phyloP scores from a whole-genome alignment of 2,888 invertebrate species.

The Gerosis bhagava region DNA sequence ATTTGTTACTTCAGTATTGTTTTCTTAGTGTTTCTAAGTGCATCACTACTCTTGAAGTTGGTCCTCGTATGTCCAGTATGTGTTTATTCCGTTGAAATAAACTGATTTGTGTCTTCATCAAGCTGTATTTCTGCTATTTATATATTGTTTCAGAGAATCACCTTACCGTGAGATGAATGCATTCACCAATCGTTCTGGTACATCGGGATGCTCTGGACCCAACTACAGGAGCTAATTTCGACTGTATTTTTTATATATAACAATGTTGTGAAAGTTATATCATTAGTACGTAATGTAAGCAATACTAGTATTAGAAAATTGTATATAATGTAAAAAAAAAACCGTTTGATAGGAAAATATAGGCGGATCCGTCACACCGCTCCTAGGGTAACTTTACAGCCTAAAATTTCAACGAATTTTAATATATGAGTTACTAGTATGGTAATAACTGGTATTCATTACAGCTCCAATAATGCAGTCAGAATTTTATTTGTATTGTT shows the following conservation, averaged over 20 bases:
- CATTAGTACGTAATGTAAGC: conserved; percentile 75
- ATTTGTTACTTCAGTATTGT: no score
- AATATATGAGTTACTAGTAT: conserved; percentile 3
- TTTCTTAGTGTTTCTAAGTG: no score
- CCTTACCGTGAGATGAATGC: conserved; percentile 69
- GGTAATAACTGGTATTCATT: conserved; percentile 11
- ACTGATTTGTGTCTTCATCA: no score
- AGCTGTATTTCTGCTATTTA: no score
- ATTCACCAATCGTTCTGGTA: conserved; percentile 68
- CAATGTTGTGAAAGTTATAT: conserved; percentile 53
- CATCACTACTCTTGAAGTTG: no score
- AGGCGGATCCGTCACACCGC: conserved; percentile 45
- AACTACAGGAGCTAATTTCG: conserved; percentile 67
- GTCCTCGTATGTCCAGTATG: no score
- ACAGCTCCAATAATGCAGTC: conserved; percentile 5
- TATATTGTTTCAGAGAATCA: conserved; percentile 69
- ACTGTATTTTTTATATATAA: conserved; percentile 30
- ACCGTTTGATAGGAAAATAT: conserved; percentile 46
- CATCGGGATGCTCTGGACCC: conserved; percentile 74
- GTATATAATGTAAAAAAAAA: conserved; percentile 71
- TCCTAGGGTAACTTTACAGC: conserved; percentile 12
- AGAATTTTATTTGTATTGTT: no score
- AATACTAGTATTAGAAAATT: conserved; percentile 65
- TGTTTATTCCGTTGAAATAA: no score
- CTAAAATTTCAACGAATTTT: conserved; percentile 24